Conservation (phyloP, 2,888 invertebrate species). For the Dryobota labecula region DNA sequence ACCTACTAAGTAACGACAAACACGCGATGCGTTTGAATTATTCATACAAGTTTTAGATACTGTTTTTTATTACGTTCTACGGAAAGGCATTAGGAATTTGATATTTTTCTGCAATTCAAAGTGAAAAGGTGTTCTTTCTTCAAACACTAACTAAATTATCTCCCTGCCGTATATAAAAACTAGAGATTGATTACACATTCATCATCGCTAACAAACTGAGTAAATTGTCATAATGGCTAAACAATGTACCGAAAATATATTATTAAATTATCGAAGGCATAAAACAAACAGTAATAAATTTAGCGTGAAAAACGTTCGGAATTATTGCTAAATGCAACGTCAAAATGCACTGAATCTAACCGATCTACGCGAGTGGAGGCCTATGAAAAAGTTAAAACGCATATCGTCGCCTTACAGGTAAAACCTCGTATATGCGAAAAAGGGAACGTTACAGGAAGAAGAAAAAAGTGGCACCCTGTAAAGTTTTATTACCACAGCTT, state of each 20-base stretch:
- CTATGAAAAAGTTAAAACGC: conserved; percentile 3
- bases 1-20: conserved; percentile 67
- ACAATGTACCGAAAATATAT: not conserved
- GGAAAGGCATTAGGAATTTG: conserved; percentile 41
- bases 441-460: too few species aligned
- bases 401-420: too few species aligned
- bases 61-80: conserved; percentile 62
- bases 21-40: conserved; percentile 77
- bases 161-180: not conserved
- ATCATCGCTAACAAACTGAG: not conserved
- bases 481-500: too few species aligned
- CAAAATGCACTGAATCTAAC: conserved; percentile 25
- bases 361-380: conserved; percentile 9
- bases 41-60: conserved; percentile 73
- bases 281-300: conserved; percentile 21
- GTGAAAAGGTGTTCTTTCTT: not conserved
- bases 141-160: not conserved
- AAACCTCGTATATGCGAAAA: too few species aligned
- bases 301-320: not conserved
- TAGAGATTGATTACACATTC: not conserved
- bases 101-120: conserved; percentile 27
- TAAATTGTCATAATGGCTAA: not conserved
- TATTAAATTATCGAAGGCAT: not conserved
- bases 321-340: conserved; percentile 16
- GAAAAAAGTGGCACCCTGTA: too few species aligned